Base-by-base conservation (phyloP, 2,888 invertebrate species). In the Ceratothoa steindachneri region DNA sequence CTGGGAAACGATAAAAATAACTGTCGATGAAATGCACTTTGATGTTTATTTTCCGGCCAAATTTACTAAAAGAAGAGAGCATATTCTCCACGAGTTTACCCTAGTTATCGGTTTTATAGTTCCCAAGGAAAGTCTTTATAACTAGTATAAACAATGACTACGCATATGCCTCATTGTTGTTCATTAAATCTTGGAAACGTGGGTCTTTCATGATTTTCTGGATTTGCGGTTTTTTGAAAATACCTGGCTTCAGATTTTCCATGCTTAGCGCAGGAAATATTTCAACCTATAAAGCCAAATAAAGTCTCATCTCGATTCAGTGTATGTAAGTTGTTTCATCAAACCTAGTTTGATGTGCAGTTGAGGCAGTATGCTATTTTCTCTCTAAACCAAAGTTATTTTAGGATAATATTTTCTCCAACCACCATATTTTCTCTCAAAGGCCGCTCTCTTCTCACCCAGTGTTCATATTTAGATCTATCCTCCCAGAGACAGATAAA, bases 1-100 rank as follows among this genome's bases (percentile, higher is more conserved):
- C 80, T 15, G 82, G 82, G 80, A 84, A 84, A 74, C 80, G 81
- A 75, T 83, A 1, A 30, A 84, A 72, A 78, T 84, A 82, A 30
- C 80, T 82, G 75, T 83, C 75, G 30, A 84, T 80, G 80, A 82
- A 83, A 80, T 83, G 82, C 9, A 83, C 70, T 77, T 84, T 83
- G 4, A 83, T 73, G 53, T 81, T 82, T 83, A 84, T 83, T 41
- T 81, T 81, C 75, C 82, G 82, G n/a, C 83, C 83, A 72, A 72
- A 51, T 41, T 67, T 19, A 67, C 24, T 27, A n/a, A 60, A 70
- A 64, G 29, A 70, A 29, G 55, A 27, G 5, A 70, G 29, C 70
- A 70, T 64, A 27, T 24, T 70, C 64, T 70, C 64, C 64, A 70
- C 30, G 29, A 70, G 60, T 31, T 64, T 30, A 55, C 5, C 4